These are phyloP conservation scores for Apostichopus californicus DNA, from an alignment of 35 echinoderm and acorn worm species.

Conservation along the genomic window DNA sequence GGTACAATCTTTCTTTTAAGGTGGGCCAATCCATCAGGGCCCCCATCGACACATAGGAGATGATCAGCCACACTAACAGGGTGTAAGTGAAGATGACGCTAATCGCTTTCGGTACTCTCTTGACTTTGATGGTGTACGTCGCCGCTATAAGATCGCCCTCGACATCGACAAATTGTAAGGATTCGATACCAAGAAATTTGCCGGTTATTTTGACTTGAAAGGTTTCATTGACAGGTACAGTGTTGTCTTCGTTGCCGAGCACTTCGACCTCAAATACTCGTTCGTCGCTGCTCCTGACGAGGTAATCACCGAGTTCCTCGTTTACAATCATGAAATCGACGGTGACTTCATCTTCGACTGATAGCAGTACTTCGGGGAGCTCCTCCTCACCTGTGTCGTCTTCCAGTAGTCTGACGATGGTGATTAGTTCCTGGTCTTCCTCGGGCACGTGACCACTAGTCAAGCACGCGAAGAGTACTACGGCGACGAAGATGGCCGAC, in stretches of 20 bases:
- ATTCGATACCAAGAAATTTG: slow-evolving; percentile 66
- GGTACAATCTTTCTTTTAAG: slow-evolving; percentile 57
- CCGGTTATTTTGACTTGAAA: slow-evolving; percentile 65
- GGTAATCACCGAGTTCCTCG: neutral
- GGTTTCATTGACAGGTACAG: slow-evolving; percentile 19
- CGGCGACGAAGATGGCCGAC: neutral
- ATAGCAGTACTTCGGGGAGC: slow-evolving; percentile 11
- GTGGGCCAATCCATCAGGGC: slow-evolving; percentile 63
- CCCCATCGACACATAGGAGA: slow-evolving; percentile 87
- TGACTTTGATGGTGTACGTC: slow-evolving; percentile 64
- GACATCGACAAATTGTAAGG: slow-evolving; percentile 29
- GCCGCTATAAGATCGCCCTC: slow-evolving; percentile 3
- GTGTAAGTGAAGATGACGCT: slow-evolving; percentile 55
- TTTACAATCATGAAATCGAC: neutral
- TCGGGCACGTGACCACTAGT: neutral
- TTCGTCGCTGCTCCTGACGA: slow-evolving; percentile 12
- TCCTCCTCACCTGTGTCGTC: neutral
- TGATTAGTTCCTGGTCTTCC: neutral
- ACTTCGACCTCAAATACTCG: slow-evolving; percentile 28
- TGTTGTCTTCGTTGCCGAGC: neutral
- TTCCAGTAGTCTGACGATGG: neutral
- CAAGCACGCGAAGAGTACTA: neutral
- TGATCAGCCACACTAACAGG: slow-evolving; percentile 59
- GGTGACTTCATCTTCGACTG: slow-evolving; percentile 22
- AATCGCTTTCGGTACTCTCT: slow-evolving; percentile 42